phyloP scores from a whole-genome alignment of 1,140 invertebrate genomes.

The Scaptomyza montana region DNA sequence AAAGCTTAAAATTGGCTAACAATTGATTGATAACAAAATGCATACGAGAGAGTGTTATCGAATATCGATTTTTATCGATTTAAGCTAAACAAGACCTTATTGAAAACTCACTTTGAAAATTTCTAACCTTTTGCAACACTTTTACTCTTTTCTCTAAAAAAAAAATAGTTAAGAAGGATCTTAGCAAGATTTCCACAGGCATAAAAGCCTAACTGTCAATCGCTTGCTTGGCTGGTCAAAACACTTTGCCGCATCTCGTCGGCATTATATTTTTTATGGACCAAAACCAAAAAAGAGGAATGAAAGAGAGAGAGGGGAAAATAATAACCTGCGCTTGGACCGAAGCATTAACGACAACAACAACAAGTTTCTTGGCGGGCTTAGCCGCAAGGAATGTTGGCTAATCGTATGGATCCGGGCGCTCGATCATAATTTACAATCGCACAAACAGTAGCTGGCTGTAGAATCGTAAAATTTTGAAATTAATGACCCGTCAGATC shows the following conservation, averaged over 20 bases:
- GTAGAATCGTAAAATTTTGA: constrained; percentile 74
- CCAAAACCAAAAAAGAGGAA: constrained; percentile 33
- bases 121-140: too few relatives aligned
- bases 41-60: too few relatives aligned
- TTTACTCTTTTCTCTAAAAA: too few relatives aligned
- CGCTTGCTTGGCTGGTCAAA: constrained; percentile 46
- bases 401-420: constrained; percentile 31
- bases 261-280: constrained; percentile 49
- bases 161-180: too few relatives aligned
- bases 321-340: constrained; percentile 18
- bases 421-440: constrained; percentile 76
- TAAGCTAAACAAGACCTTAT: neutral
- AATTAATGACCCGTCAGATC: constrained; percentile 82
- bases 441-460: constrained; percentile 78
- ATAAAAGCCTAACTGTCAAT: too few relatives aligned
- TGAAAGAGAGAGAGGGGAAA: neutral
- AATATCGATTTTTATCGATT: neutral
- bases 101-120: too few relatives aligned
- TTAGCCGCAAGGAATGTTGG: constrained; percentile 43
- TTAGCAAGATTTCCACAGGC: too few relatives aligned
- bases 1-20: constrained; percentile 51
- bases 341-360: constrained; percentile 19
- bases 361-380: constrained; percentile 2
- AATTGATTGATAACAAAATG: neutral
- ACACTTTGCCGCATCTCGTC: constrained; percentile 62